Evolutionary conservation across 1,140 invertebrate species (phyloP).

Genomic region (Caerostris darwini): DNA sequence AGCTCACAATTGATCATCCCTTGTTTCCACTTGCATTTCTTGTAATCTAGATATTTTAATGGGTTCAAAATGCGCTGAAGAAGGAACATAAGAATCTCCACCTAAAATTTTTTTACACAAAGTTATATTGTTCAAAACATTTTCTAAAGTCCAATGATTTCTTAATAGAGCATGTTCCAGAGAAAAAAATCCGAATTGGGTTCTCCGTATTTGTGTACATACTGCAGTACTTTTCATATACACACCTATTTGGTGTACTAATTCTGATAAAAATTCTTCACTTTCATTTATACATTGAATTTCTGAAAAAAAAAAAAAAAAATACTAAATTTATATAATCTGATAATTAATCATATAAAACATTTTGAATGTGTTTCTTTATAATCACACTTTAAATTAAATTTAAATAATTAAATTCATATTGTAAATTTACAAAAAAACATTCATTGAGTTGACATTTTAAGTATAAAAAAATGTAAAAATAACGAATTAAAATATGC

Average conservation of each 20-base stretch:
- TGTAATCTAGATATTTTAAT: constrained; percentile 42
- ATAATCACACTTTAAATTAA: too few species aligned
- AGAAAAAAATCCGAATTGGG: constrained; percentile 91
- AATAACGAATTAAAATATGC: too few species aligned
- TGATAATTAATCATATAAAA: not conserved
- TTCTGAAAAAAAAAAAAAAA: constrained; percentile 85
- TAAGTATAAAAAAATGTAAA: too few species aligned
- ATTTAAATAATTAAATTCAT: too few species aligned
- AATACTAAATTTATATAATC: not conserved
- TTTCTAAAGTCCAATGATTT: constrained; percentile 90
- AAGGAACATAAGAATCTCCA: constrained; percentile 2
- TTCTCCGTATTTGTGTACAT: constrained; percentile 89
- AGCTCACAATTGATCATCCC: constrained; percentile 51
- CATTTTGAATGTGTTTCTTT: too few species aligned
- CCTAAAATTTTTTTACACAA: constrained; percentile 52
- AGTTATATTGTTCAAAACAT: constrained; percentile 89
- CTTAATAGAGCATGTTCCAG: constrained; percentile 88
- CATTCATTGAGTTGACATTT: too few species aligned
- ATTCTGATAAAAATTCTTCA: constrained; percentile 87
- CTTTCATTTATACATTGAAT: constrained; percentile 92
- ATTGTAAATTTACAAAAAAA: too few species aligned
- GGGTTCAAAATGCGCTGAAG: constrained; percentile 22
- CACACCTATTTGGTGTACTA: constrained; percentile 91
- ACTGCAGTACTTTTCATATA: constrained; percentile 90
- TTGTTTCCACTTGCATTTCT: constrained; percentile 54